Evolutionary conservation across 1,140 invertebrate species (phyloP).

Genomic region (Cotesia chilonis): DNA sequence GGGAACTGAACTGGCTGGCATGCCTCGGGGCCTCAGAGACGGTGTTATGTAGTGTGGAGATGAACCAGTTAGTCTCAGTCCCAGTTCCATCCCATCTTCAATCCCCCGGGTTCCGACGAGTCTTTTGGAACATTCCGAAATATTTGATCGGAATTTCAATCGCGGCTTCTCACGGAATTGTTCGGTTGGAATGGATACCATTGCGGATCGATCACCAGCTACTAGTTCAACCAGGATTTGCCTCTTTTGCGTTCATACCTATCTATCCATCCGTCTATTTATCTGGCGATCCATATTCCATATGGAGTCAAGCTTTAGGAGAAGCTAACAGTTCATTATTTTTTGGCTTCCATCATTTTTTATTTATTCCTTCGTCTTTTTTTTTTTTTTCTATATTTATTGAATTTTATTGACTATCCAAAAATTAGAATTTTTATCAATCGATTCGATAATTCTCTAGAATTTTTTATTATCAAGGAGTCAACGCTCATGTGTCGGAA

Average conservation of each 20-base stretch:
- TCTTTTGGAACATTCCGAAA: slow-evolving; percentile 33
- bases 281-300: background rate
- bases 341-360: too few species aligned
- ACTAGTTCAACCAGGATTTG: slow-evolving; percentile 6
- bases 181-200: slow-evolving; percentile 22
- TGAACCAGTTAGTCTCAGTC: background rate
- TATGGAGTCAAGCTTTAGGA: too few species aligned
- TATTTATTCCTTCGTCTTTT: too few species aligned
- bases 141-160: slow-evolving; percentile 37
- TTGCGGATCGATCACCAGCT: slow-evolving; percentile 22
- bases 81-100: background rate
- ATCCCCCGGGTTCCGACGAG: slow-evolving; percentile 8
- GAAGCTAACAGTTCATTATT: too few species aligned
- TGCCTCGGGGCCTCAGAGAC: too few species aligned
- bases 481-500: too few species aligned
- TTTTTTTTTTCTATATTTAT: too few species aligned
- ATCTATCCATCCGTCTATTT: background rate
- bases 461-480: too few species aligned
- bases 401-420: too few species aligned
- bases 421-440: too few species aligned
- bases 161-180: slow-evolving; percentile 28
- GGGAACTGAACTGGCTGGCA: too few species aligned
- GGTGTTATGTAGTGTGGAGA: background rate
- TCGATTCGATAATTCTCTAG: too few species aligned
- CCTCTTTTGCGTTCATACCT: background rate